These are phyloP conservation scores for Leucopsar rothschildi DNA, from an alignment of 2,113 vertebrate genomes.

Conservation along the genomic window DNA sequence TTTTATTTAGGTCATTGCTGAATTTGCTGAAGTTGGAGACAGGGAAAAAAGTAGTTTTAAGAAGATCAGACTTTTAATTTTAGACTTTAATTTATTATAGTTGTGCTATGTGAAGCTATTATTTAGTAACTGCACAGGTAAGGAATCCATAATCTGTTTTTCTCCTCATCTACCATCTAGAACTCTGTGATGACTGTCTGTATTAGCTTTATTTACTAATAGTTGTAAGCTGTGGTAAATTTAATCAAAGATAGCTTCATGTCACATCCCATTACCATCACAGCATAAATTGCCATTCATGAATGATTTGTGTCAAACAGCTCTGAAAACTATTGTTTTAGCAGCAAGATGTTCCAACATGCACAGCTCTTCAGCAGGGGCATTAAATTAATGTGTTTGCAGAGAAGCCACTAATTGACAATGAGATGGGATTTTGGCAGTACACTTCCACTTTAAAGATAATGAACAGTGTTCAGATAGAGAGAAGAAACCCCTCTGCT, in stretches of 20 bases:
- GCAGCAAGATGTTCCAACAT: slow-evolving; percentile 1
- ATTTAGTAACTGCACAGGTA: not conserved
- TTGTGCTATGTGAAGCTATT: not conserved
- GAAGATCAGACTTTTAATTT: not conserved
- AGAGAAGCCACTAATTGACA: slow-evolving; percentile 36
- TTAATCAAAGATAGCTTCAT: slow-evolving; percentile 23
- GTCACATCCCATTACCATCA: slow-evolving; percentile 3
- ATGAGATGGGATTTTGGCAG: slow-evolving; percentile 18
- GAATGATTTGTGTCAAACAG: slow-evolving; percentile 53
- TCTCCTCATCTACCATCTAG: not conserved
- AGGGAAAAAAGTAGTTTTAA: not conserved
- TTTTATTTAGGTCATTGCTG: slow-evolving; percentile 38
- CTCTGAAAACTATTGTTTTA: slow-evolving; percentile 20
- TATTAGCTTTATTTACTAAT: slow-evolving; percentile 51
- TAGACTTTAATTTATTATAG: not conserved
- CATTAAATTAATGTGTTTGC: slow-evolving; percentile 66
- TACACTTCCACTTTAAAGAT: slow-evolving; percentile 30
- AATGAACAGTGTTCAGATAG: not conserved
- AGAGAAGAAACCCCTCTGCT: not conserved
- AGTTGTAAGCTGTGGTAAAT: slow-evolving; percentile 3
- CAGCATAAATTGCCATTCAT: not conserved
- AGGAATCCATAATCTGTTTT: not conserved
- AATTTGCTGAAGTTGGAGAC: not conserved
- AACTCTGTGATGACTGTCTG: not conserved
- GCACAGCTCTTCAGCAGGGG: slow-evolving; percentile 16